Conservation (phyloP, 2,113 vertebrate species). For the crab-eating macaque (Macaca fascicularis) region DNA sequence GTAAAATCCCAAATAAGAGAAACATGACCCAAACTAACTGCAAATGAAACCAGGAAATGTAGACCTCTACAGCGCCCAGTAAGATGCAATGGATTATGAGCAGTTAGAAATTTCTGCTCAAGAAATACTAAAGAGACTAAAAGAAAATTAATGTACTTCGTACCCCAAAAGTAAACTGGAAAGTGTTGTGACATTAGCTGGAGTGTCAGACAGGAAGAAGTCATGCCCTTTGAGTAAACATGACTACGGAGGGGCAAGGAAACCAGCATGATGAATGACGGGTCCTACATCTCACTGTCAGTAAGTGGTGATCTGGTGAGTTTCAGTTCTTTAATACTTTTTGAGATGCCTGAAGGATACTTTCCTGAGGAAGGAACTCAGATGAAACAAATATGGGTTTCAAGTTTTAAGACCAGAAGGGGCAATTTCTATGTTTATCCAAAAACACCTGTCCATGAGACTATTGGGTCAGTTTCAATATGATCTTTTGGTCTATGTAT, state of each 20-base stretch:
- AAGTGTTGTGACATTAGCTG: neutral
- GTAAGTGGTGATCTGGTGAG: too few relatives aligned
- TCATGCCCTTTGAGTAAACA: neutral
- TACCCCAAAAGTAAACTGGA: neutral
- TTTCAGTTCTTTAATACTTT: too few relatives aligned
- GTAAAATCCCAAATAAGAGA: neutral
- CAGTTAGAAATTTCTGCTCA: neutral
- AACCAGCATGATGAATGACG: too few relatives aligned
- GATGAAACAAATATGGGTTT: too few relatives aligned
- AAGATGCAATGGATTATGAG: neutral
- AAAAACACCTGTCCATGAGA: too few relatives aligned
- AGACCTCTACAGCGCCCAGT: neutral
- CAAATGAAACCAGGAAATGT: neutral
- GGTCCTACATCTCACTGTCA: too few relatives aligned
- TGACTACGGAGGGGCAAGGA: neutral
- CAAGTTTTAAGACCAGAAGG: too few relatives aligned
- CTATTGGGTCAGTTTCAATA: neutral
- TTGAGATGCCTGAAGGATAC: too few relatives aligned
- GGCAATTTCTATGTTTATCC: too few relatives aligned
- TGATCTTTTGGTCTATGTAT: neutral
- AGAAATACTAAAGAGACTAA: neutral
- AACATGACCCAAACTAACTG: neutral
- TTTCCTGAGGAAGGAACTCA: too few relatives aligned
- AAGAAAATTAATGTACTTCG: neutral
- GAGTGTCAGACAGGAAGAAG: neutral